Base-by-base conservation (phyloP, 1,140 invertebrate genomes). In the Chymomyza costata region DNA sequence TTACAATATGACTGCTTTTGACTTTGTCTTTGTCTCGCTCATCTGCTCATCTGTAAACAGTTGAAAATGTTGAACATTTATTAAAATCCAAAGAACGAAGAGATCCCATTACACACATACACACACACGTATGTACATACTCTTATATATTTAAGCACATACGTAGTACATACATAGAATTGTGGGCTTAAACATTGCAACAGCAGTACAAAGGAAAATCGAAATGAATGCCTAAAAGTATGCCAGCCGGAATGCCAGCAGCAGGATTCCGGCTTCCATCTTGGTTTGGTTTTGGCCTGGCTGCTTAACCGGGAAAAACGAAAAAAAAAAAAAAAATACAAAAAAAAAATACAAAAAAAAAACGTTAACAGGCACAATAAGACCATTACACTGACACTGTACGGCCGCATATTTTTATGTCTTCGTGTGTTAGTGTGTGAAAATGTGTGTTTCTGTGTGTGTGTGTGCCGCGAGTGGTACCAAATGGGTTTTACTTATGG, bases 281-380 rank as follows among this genome's bases (percentile, higher is more conserved):
- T 17, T 16, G 19, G 16, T n/a, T 13, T 5, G 45, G 25, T 25
- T 32, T 47, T 17, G 17, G 41, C 34, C 38, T 31, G n/a, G 16
- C 37, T 57, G 48, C 34, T 19, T 47, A 60, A 31, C 30, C n/a
- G n/a, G n/a, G n/a, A n/a, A n/a, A n/a, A n/a, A n/a, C n/a, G n/a
- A n/a, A n/a, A n/a, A n/a, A n/a, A n/a, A n/a, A n/a, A n/a, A n/a
- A n/a, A n/a, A n/a, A n/a, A n/a, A n/a, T n/a, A n/a, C n/a, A n/a
- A n/a, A n/a, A n/a, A n/a, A n/a, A n/a, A n/a, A n/a, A n/a, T n/a
- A n/a, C n/a, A n/a, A n/a, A 28, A 18, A 43, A 63, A 63, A 63
- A 62, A 58, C 60, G 60, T 63, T 63, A 63, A 55, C 60, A 63
- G 60, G 62, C 60, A 63, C 60, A 63, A 63, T 63, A 63, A 63